A percentile compares a stretch with the other conserved stretches of the same genome.
These are phyloP conservation scores for Drosophila quinaria DNA, from an alignment of 2,888 invertebrate species.

Conservation along the genomic window DNA sequence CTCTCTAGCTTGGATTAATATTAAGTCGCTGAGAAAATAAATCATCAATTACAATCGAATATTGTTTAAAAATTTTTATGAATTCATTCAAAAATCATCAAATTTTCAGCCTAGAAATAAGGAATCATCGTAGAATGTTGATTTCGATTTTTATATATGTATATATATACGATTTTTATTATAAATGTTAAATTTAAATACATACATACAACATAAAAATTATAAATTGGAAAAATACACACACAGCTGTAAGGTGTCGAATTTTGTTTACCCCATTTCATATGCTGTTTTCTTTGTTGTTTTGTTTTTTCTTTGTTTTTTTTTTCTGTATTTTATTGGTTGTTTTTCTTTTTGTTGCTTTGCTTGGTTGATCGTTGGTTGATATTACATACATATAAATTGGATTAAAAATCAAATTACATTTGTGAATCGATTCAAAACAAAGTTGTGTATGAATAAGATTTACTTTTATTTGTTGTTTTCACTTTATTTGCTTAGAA, in stretches of 20 bases:
- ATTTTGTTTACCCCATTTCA: constrained; percentile 25
- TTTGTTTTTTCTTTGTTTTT: not conserved
- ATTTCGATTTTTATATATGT: constrained; percentile 46
- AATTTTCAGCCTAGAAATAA: too few relatives aligned
- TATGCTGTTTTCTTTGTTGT: constrained; percentile 33
- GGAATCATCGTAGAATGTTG: too few relatives aligned
- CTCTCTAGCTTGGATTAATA: not conserved
- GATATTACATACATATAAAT: constrained; percentile 32
- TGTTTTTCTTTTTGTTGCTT: constrained; percentile 39
- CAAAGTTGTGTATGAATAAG: constrained; percentile 54
- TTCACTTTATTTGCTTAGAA: constrained; percentile 48
- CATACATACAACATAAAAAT: constrained; percentile 83
- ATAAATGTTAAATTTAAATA: constrained; percentile 79
- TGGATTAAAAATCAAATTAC: constrained; percentile 44
- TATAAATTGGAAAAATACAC: constrained; percentile 76
- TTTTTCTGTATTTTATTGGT: constrained; percentile 24
- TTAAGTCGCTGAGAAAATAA: not conserved
- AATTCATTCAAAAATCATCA: too few relatives aligned
- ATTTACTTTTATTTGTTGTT: constrained; percentile 28
- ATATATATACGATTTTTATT: constrained; percentile 77
- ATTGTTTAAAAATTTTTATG: too few relatives aligned
- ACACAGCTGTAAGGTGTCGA: constrained; percentile 56
- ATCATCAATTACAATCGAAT: too few relatives aligned
- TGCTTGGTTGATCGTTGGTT: constrained; percentile 57
- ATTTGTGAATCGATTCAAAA: constrained; percentile 57